Conservation (phyloP, 2,888 invertebrate genomes). For the Hyalella azteca region DNA sequence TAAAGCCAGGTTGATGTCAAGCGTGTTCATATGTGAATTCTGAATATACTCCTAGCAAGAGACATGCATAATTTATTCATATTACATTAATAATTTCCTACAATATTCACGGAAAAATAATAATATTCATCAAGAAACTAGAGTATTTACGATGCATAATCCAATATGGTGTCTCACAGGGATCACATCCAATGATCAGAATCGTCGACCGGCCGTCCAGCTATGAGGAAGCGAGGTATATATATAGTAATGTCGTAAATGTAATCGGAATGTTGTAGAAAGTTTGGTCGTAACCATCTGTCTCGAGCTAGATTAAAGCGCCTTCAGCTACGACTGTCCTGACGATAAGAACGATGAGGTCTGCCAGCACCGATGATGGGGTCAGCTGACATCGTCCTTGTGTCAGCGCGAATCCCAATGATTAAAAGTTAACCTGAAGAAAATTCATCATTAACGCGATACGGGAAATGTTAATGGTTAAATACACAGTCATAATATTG, state of each 20-base stretch:
- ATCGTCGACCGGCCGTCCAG: neutral
- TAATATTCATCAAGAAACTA: neutral
- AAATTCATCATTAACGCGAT: too few species aligned
- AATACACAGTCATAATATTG: too few species aligned
- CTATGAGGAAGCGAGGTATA: conserved; percentile 3
- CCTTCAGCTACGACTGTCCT: neutral
- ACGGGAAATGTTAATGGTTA: too few species aligned
- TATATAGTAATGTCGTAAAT: conserved; percentile 13
- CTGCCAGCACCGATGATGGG: too few species aligned
- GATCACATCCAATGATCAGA: neutral
- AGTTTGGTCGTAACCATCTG: conserved; percentile 26
- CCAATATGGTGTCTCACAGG: neutral
- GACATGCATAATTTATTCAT: too few species aligned
- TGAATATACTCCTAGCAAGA: too few species aligned
- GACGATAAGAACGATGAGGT: neutral
- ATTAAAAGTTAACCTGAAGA: too few species aligned
- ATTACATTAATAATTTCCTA: too few species aligned
- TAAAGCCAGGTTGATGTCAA: too few species aligned
- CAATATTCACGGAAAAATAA: neutral
- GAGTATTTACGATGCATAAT: neutral
- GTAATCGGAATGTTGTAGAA: conserved; percentile 33
- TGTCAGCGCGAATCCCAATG: too few species aligned
- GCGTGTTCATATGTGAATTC: too few species aligned
- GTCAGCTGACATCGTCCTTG: too few species aligned
- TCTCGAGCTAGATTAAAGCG: conserved; percentile 33